These are phyloP conservation scores for Lates japonicus DNA, from an alignment of 2,797 vertebrate species.

Conservation along the genomic window DNA sequence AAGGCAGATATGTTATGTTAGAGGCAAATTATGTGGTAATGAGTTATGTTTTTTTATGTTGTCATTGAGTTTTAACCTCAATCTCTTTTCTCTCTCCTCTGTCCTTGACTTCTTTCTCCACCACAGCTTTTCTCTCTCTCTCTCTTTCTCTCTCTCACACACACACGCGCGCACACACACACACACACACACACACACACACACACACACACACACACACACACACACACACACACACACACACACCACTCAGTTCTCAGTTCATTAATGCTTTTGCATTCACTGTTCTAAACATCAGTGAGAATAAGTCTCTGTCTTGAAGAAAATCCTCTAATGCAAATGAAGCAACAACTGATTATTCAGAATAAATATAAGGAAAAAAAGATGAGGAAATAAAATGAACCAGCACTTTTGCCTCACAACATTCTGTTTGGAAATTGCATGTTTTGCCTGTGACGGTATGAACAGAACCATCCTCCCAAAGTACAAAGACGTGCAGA, in stretches of 20 bases:
- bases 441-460: too few species aligned
- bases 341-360: too few species aligned
- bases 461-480: too few species aligned
- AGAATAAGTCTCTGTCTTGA: neutral
- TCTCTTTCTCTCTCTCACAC: neutral
- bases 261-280: constrained; percentile 15
- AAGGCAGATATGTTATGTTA: neutral
- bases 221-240: neutral
- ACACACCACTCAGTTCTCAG: neutral
- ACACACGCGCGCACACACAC: too few species aligned
- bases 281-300: constrained; percentile 8
- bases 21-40: neutral
- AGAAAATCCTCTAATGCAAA: too few species aligned
- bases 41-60: constrained; percentile 13
- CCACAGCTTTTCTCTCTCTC: neutral
- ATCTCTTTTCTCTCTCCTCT: neutral
- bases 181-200: neutral
- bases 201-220: neutral
- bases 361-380: too few species aligned
- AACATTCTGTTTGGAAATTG: too few species aligned
- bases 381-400: too few species aligned
- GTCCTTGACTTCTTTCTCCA: constrained; percentile 24
- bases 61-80: constrained; percentile 17
- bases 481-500: too few species aligned
- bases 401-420: too few species aligned